Evolutionary conservation across 2,888 invertebrate genomes (phyloP), one percentile per base, ranked within the genome.

Genomic region (Drosophila macrospina): DNA sequence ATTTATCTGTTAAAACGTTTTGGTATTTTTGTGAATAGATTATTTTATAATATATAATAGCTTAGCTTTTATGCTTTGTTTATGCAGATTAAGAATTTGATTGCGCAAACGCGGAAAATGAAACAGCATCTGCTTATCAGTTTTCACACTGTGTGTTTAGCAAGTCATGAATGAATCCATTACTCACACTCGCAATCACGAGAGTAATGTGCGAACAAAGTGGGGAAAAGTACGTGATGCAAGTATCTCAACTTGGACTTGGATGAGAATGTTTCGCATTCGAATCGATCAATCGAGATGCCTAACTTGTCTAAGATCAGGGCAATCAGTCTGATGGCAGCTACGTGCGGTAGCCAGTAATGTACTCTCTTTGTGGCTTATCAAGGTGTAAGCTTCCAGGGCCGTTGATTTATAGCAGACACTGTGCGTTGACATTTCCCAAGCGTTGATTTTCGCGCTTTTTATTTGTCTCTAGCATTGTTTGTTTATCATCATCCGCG

Each of bases 141-240:
- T 30, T 59, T 32, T 37, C 13, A 15, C 30, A 13, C 11, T 52
- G 28, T 20, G 7, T 30, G 13, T 54, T 50, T 39, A 60, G 39
- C 45, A 8, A 34, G 36, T 64, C 69, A 37, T 68, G 85, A 87
- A 72, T 83, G 78, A 65, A 82, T 69, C 62, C 69, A 71, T 87
- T 87, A 57, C 66, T 84, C 67, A 57, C 36, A 69, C 45, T 62
- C 44, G 54, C 30, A 36, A 7, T 41, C 36, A 6, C 41, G 39
- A 71, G 57, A 65, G 69, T 79, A 71, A 64, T 71, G 65, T 44
- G 54, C 20, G 20, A 68, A 86, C 62, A 74, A 67, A 77, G 67
- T 63, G 62, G 13, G 8, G 37, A 34, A 64, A 4, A 36, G 65
- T 71, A 81, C 81, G 81, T 81, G 88, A 69, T 57, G 44, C 11